A percentile compares a stretch with the other conserved stretches of the same genome.
phyloP scores from a whole-genome alignment of 2,797 vertebrate species.

The Melanogrammus aeglefinus region DNA sequence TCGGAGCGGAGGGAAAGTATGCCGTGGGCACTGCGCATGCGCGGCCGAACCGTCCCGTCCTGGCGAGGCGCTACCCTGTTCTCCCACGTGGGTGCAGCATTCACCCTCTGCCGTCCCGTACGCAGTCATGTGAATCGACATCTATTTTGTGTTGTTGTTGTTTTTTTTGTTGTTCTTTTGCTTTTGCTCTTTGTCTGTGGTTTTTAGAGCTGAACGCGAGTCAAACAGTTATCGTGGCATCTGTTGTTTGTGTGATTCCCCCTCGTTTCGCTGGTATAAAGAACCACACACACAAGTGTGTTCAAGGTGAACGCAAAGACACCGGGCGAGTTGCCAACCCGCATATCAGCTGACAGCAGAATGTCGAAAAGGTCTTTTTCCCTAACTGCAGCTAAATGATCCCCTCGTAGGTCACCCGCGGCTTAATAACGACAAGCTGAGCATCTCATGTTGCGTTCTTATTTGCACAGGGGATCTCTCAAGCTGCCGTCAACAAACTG shows the following conservation, averaged over 20 bases:
- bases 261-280: constrained; percentile 42
- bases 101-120: constrained; percentile 61
- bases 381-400: constrained; percentile 40
- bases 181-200: not conserved
- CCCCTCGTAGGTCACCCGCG: constrained; percentile 45
- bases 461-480: constrained; percentile 27
- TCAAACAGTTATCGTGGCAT: constrained; percentile 54
- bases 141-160: constrained; percentile 18
- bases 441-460: constrained; percentile 41
- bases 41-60: not conserved
- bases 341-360: constrained; percentile 54
- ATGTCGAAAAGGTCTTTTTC: constrained; percentile 39
- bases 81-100: constrained; percentile 74
- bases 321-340: constrained; percentile 48
- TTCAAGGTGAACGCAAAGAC: constrained; percentile 69
- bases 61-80: constrained; percentile 39
- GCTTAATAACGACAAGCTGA: constrained; percentile 38
- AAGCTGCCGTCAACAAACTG: constrained; percentile 45
- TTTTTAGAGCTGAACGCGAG: constrained; percentile 56
- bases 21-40: not conserved
- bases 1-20: not conserved
- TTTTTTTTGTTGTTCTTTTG: constrained; percentile 29
- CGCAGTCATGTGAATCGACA: no score
- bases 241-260: constrained; percentile 56
- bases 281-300: constrained; percentile 51